Evolutionary conservation across 2,797 vertebrate genomes (phyloP).

Genomic region (Gouania willdenowi): DNA sequence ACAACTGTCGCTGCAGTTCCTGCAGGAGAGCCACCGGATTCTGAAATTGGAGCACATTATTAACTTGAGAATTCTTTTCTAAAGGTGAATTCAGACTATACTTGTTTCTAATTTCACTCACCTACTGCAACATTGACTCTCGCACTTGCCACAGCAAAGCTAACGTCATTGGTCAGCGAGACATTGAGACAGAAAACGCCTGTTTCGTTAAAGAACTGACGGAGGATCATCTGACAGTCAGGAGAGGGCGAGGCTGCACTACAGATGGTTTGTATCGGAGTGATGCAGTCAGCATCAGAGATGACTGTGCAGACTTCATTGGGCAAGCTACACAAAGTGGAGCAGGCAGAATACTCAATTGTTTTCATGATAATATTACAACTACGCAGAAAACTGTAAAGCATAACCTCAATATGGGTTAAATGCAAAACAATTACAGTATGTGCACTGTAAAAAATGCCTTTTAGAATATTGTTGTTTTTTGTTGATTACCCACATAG

Average conservation of each 20-base stretch:
- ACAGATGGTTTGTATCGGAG: conserved; percentile 78
- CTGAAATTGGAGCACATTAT: conserved; percentile 37
- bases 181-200: conserved; percentile 93
- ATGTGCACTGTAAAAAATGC: too few relatives aligned
- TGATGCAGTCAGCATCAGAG: conserved; percentile 83
- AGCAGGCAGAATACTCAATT: background rate
- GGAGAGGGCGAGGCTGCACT: conserved; percentile 74
- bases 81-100: background rate
- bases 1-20: conserved; percentile 69
- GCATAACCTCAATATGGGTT: too few relatives aligned
- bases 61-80: background rate
- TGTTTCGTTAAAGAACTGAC: conserved; percentile 84
- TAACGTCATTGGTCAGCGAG: conserved; percentile 85
- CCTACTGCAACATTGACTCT: conserved; percentile 82
- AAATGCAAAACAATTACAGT: too few relatives aligned
- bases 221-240: conserved; percentile 86
- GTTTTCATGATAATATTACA: too few relatives aligned
- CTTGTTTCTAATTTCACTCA: conserved; percentile 24
- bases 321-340: conserved; percentile 84
- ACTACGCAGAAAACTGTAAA: too few relatives aligned
- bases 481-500: too few relatives aligned
- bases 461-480: too few relatives aligned
- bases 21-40: conserved; percentile 58
- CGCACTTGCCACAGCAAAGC: conserved; percentile 85
- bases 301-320: conserved; percentile 87